phyloP scores from a whole-genome alignment of 2,797 vertebrate genomes.

The Sardinella longiceps region DNA sequence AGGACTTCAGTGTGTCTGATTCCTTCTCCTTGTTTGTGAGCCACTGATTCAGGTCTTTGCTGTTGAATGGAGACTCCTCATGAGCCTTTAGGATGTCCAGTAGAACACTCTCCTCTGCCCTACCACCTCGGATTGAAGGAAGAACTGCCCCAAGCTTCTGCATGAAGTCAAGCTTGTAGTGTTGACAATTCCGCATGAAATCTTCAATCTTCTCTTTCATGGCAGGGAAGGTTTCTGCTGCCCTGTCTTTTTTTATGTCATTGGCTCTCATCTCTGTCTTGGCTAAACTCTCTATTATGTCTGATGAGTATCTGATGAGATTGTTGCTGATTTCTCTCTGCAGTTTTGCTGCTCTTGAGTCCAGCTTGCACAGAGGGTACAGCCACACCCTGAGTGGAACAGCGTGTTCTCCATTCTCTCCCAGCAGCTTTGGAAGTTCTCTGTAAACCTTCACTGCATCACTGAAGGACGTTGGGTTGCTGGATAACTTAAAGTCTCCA shows the following conservation, averaged over 20 bases:
- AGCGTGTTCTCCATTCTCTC: constrained; percentile 36
- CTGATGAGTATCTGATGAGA: constrained; percentile 15
- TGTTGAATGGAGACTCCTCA: constrained; percentile 46
- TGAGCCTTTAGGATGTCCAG: constrained; percentile 45
- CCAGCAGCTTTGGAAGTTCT: constrained; percentile 46
- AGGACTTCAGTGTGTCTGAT: neutral
- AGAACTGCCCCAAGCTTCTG: constrained; percentile 43
- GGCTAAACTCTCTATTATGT: constrained; percentile 22
- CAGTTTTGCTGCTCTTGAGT: constrained; percentile 31
- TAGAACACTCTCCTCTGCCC: constrained; percentile 48
- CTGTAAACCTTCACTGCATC: too few species aligned
- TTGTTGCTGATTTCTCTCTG: constrained; percentile 22
- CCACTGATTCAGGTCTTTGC: neutral
- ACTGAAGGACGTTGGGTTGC: constrained; percentile 32
- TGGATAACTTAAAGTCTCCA: constrained; percentile 29
- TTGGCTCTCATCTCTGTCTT: constrained; percentile 49
- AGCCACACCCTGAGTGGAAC: constrained; percentile 51
- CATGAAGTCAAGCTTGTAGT: constrained; percentile 45
- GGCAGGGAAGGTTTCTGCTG: constrained; percentile 41
- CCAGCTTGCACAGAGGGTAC: constrained; percentile 44
- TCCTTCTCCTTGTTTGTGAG: neutral
- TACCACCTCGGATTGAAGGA: constrained; percentile 52
- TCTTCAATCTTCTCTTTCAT: constrained; percentile 42
- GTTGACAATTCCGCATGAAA: constrained; percentile 48
- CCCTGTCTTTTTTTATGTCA: constrained; percentile 42